These are phyloP conservation scores for Amphipyra tragopoginis DNA, from an alignment of 2,888 invertebrate species.

Conservation along the genomic window DNA sequence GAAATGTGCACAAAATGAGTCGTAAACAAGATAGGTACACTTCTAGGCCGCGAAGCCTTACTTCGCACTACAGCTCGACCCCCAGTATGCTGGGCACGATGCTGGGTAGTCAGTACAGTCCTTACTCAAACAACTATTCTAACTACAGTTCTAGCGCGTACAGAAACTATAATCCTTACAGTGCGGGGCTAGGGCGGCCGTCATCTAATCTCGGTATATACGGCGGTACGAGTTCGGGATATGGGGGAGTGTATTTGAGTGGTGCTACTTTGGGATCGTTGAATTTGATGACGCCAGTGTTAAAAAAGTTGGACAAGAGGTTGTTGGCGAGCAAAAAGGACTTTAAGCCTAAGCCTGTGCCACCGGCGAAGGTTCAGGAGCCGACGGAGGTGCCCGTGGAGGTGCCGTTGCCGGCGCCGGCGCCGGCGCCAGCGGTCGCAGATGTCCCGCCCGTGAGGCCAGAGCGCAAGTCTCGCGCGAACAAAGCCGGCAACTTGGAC, in stretches of 20 bases:
- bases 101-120: constrained; percentile 80
- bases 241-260: constrained; percentile 92
- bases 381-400: constrained; percentile 47
- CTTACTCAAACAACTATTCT: constrained; percentile 79
- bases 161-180: constrained; percentile 86
- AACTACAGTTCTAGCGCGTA: constrained; percentile 80
- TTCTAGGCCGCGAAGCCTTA: constrained; percentile 83
- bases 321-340: constrained; percentile 86
- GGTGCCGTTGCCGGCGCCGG: constrained; percentile 31
- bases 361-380: constrained; percentile 75
- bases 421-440: constrained; percentile 36
- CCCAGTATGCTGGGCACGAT: constrained; percentile 84
- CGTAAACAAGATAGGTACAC: constrained; percentile 84
- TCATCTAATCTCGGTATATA: constrained; percentile 87
- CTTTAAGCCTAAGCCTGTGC: constrained; percentile 84
- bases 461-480: constrained; percentile 76
- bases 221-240: constrained; percentile 91
- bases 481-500: constrained; percentile 70
- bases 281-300: constrained; percentile 89
- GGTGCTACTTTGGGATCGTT: constrained; percentile 89
- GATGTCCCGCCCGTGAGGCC: constrained; percentile 77
- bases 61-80: constrained; percentile 83
- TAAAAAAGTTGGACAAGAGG: constrained; percentile 86
- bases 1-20: constrained; percentile 83
- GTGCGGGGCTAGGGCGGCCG: constrained; percentile 80